Evolutionary conservation across 1,140 invertebrate genomes (phyloP), one percentile per base, ranked within the genome.

Genomic region (Solenopsis fugax): DNA sequence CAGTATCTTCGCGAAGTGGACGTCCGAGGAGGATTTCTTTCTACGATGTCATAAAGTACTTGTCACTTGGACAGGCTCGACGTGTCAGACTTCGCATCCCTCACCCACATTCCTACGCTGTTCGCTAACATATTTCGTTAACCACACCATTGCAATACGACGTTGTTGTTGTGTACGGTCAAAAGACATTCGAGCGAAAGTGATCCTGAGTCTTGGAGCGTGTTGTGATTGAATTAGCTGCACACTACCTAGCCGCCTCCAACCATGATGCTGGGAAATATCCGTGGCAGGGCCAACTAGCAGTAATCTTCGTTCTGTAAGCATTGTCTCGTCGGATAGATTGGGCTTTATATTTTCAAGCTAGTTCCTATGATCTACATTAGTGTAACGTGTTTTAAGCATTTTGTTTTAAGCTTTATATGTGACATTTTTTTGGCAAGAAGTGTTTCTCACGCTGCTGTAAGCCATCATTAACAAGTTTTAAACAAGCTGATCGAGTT

Each of bases 241-340:
- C 13, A n/a, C 21, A 37, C 10, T 18, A 2, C n/a, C 4, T 54
- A 21, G 29, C 6, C 37, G 16, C n/a, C 10, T 16, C 34, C 58
- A 58, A 6, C 56, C 85, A 86, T 71, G 76, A 89, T 29, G 80
- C 3, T 75, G 10, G 16, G 2, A 9, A 84, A 29, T 29, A 29
- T 69, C n/a, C 24, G 3, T 52, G 21, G 21, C 71, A 80, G 65
- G 37, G 29, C 12, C 16, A 54, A 73, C 72, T 90, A 84, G 12
- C 56, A 84, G 88, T 64, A 29, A 72, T 45, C n/a, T 64, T 37
- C 77, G 76, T 88, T 88, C 60, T 34, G 87, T 89, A 91, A 92
- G 86, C 13, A 91, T 87, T 65, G 29, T 62, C 2, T 86, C 67
- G 6, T 29, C 56, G 12, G 18, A 69, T 89, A 21, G 18, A 16